Base-by-base conservation (phyloP, 2,113 vertebrate species). In the Ailuropoda melanoleuca region DNA sequence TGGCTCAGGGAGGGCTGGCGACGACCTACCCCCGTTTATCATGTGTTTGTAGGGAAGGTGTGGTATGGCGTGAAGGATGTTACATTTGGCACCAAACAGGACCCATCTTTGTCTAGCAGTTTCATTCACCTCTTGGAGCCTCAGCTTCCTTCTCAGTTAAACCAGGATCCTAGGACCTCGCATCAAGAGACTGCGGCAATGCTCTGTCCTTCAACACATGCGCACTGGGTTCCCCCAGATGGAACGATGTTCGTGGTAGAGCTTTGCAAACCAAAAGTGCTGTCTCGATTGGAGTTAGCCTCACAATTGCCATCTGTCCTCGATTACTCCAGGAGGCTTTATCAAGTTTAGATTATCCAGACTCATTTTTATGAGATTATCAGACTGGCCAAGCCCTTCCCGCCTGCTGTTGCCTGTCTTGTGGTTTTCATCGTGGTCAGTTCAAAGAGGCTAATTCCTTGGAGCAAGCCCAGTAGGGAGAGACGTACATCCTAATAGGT, bases 321-420 rank as follows among this genome's bases (percentile, higher is more conserved):
- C 53, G 39, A 70, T 95, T 74, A 94, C 77, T 81, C 46, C 64
- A 93, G 83, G 78, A 31, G 21, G 1, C 50, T 82, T 90, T 92
- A 84, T 87, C 83, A 96, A 93, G 68, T 93, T 78, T 86, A 80
- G 87, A 56, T 87, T 55, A 78, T 77, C 39, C 77, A 88, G 88
- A 50, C 60, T 80, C 50, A 4, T 93, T 88, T 82, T 64, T 81
- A 64, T 48, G 53, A 92, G 83, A 81, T 77, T 84, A 92, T 62
- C 21, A 80, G 62, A 26, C 56, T 29, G 43, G 56, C 66, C 48
- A 77, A 12, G 74, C 89, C 87, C 78, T 83, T 97, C 56, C 68
- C 0, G 1, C 58, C 82, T 60, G 77, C 72, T n/a, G 24, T 53
- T 77, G 55, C 60, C 55, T 77, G 62, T 50, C 89, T 43, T 43